Conservation (phyloP, 2,888 invertebrate species). For the Epirrhoe tristata region DNA sequence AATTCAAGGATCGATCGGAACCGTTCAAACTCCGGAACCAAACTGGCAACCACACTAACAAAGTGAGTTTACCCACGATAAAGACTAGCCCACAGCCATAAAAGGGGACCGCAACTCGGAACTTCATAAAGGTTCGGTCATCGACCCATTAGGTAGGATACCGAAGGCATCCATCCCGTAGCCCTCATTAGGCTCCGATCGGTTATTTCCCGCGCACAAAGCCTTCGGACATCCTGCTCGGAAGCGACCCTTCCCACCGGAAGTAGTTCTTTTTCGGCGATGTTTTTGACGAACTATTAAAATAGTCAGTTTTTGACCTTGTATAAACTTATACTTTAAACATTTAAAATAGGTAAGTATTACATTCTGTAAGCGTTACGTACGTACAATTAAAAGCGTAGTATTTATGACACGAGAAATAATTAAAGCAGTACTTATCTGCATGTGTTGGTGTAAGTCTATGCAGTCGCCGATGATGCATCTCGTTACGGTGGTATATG, state of each 20-base stretch:
- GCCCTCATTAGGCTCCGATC: slow-evolving; percentile 68
- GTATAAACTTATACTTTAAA: not conserved
- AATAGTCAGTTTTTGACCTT: slow-evolving; percentile 5
- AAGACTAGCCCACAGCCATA: slow-evolving; percentile 2
- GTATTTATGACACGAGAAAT: too few relatives aligned
- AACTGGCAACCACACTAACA: not conserved
- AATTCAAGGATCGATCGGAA: too few relatives aligned
- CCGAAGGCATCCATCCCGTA: slow-evolving; percentile 43
- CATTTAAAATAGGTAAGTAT: too few relatives aligned
- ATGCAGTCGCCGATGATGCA: too few relatives aligned
- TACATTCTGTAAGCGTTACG: too few relatives aligned
- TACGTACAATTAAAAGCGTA: too few relatives aligned
- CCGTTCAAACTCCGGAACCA: not conserved
- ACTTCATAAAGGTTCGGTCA: slow-evolving; percentile 23
- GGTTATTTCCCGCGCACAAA: slow-evolving; percentile 64
- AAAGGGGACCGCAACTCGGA: slow-evolving; percentile 8
- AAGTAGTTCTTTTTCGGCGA: slow-evolving; percentile 55
- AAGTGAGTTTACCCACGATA: not conserved
- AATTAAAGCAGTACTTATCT: too few relatives aligned
- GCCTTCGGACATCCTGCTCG: slow-evolving; percentile 65
- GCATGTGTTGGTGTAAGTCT: too few relatives aligned
- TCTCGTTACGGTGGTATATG: too few relatives aligned
- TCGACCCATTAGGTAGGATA: slow-evolving; percentile 24
- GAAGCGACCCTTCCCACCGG: slow-evolving; percentile 51
- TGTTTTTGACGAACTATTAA: slow-evolving; percentile 29